phyloP scores from a whole-genome alignment of 2,113 vertebrate species.

The Cricetomys ansorgei region DNA sequence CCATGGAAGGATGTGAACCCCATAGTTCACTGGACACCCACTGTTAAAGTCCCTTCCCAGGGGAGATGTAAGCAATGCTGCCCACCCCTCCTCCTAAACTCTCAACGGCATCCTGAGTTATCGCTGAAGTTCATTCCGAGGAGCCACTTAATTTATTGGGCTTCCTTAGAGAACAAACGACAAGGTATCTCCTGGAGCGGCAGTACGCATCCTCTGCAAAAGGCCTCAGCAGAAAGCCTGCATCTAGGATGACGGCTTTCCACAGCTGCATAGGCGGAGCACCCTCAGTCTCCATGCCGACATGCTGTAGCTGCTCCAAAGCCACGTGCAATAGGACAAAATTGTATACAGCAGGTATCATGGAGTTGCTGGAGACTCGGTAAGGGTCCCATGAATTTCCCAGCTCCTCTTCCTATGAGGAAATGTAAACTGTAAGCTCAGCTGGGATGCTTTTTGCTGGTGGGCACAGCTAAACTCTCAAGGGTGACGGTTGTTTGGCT shows the following conservation, averaged over 20 bases:
- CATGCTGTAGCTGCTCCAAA: neutral
- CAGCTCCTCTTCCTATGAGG: neutral
- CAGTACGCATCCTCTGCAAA: neutral
- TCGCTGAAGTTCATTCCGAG: neutral
- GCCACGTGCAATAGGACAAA: neutral
- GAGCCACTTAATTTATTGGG: neutral
- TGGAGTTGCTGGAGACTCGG: neutral
- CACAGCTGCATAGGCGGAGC: neutral
- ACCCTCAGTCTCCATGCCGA: neutral
- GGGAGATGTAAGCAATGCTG: neutral
- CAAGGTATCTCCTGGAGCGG: neutral
- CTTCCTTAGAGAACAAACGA: neutral
- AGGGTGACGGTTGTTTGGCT: neutral
- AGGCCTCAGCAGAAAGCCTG: neutral
- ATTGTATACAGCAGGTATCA: neutral
- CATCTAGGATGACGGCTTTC: neutral
- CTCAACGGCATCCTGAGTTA: neutral
- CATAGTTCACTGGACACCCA: neutral
- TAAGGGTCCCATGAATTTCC: neutral
- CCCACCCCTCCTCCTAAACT: neutral
- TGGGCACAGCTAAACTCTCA: neutral
- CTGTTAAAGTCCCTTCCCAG: neutral
- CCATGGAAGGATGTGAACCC: neutral
- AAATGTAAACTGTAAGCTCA: neutral
- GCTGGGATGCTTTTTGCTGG: neutral